phyloP scores from a whole-genome alignment of 2,888 invertebrate species.

The Cremastobaeus sp. region DNA sequence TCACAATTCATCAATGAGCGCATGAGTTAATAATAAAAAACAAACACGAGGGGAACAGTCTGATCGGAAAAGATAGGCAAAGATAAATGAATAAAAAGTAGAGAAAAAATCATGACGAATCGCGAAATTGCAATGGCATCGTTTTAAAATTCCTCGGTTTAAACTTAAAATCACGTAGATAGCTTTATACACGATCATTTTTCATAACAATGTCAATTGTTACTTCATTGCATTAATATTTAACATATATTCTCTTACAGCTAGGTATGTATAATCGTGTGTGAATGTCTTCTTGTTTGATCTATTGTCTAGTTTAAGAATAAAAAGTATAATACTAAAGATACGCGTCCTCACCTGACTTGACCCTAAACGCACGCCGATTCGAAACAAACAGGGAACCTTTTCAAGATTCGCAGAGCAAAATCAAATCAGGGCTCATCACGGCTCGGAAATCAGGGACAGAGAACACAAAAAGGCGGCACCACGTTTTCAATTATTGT shows the following conservation, averaged over 20 bases:
- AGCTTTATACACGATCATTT: slow-evolving; percentile 78
- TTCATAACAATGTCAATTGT: slow-evolving; percentile 77
- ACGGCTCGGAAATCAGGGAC: background rate
- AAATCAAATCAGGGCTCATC: slow-evolving; percentile 6
- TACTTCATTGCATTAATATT: slow-evolving; percentile 77
- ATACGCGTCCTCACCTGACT: slow-evolving; percentile 71
- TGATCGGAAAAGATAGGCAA: background rate
- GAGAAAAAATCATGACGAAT: slow-evolving; percentile 63
- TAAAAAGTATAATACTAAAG: slow-evolving; percentile 77
- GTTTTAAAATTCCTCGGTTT: slow-evolving; percentile 72
- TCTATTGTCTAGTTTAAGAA: slow-evolving; percentile 74
- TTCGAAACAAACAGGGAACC: slow-evolving; percentile 7
- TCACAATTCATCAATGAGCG: too few species aligned
- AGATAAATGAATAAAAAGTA: slow-evolving; percentile 48
- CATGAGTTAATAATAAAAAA: too few species aligned
- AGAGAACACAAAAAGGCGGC: slow-evolving; percentile 34
- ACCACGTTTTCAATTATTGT: slow-evolving; percentile 59
- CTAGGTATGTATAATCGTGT: slow-evolving; percentile 76
- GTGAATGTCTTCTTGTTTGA: slow-evolving; percentile 74
- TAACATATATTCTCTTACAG: slow-evolving; percentile 77
- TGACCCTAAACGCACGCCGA: slow-evolving; percentile 65
- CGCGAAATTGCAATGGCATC: slow-evolving; percentile 75
- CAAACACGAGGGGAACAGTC: background rate
- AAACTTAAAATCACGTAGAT: slow-evolving; percentile 78
- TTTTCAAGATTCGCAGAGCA: slow-evolving; percentile 4